These are phyloP conservation scores for Habrosyne pyritoides DNA, from an alignment of 2,888 invertebrate genomes.

Conservation along the genomic window DNA sequence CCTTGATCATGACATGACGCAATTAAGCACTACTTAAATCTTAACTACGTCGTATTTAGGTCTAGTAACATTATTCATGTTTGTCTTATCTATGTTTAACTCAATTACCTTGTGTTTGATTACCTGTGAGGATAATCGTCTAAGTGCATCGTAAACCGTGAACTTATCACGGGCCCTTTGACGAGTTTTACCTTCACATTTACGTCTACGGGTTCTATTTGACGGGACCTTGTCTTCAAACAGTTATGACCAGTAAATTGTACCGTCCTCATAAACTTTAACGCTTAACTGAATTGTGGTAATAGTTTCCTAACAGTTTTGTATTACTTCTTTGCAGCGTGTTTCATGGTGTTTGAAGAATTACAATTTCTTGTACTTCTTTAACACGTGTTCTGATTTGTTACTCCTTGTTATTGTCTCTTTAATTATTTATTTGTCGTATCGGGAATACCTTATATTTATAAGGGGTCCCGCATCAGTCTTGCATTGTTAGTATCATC, in stretches of 20 bases:
- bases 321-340: not conserved
- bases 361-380: not conserved
- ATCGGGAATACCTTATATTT: not conserved
- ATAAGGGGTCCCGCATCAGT: not conserved
- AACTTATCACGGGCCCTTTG: slow-evolving; percentile 19
- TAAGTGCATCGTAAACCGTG: slow-evolving; percentile 20
- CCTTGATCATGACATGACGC: too few relatives aligned
- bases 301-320: not conserved
- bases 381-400: not conserved
- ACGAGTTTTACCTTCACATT: slow-evolving; percentile 26
- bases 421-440: not conserved
- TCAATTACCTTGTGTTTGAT: not conserved
- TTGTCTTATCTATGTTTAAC: not conserved
- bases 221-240: not conserved
- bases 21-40: too few relatives aligned
- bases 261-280: not conserved
- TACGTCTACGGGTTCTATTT: not conserved
- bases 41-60: not conserved
- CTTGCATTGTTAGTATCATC: not conserved
- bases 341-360: not conserved
- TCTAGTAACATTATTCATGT: not conserved
- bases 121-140: slow-evolving; percentile 11
- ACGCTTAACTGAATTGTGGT: not conserved
- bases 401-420: not conserved
- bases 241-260: not conserved